Base-by-base conservation (phyloP, 2,113 vertebrate species). In the Otis tarda region DNA sequence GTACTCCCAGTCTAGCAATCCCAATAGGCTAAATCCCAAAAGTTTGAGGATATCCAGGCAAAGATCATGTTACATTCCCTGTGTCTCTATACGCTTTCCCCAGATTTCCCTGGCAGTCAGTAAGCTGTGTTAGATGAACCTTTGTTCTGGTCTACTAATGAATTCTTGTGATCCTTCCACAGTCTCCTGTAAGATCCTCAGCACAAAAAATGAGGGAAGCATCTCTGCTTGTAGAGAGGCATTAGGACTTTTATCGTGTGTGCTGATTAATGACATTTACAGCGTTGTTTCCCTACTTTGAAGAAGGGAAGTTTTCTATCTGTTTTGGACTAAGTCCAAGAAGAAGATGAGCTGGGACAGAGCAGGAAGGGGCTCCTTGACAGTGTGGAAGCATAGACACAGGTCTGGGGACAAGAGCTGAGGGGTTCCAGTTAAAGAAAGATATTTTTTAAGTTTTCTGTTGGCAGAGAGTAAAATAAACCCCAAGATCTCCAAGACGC, bases 201-300 rank as follows among this genome's bases (percentile, higher is more conserved):
- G 28, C 11, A 25, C 22, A 76, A 57, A 52, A 83, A 60, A 30
- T 18, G 22, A 63, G 41, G 19, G 37, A 70, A 74, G 8, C 6
- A 12, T 23, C 33, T 57, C 4, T 87, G 35, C 6, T 39, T 49
- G 18, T 17, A 73, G 35, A 57, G 16, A 18, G 13, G 30, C 76
- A 14, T 76, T n/a, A 17, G 24, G 7, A 7, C 4, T 2, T 30
- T 83, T 25, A 53, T 39, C 1, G 0, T 27, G 19, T 30, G 7
- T 65, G 30, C 3, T 68, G 41, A 37, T 57, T 57, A 57, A 64
- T 65, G 19, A 57, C 23, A 53, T 73, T 89, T 68, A 24, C 17
- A n/a, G 33, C 0, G 0, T 35, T 41, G 6, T 50, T 83, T 76
- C 20, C 28, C 9, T 71, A 11, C 12, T 55, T 71, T 47, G 57